Evolutionary conservation across 2,113 vertebrate species (phyloP).

Genomic region (Cacatua alba): DNA sequence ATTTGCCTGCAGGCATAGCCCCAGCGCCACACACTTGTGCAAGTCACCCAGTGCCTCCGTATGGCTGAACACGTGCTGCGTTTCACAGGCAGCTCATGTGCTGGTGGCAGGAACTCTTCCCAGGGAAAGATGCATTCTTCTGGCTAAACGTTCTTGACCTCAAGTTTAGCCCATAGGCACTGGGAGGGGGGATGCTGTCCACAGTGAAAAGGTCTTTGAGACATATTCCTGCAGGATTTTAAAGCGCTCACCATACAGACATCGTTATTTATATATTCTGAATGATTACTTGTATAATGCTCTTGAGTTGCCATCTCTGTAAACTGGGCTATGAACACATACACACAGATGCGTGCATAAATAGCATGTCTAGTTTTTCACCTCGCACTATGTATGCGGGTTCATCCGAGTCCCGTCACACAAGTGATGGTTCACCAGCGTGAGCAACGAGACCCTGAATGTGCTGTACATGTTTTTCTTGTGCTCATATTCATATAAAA

Average conservation of each 20-base stretch:
- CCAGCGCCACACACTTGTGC: neutral
- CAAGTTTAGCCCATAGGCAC: neutral
- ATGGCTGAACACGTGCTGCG: neutral
- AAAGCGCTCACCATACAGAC: neutral
- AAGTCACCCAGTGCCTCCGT: neutral
- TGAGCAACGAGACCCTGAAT: neutral
- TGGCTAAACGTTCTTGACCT: neutral
- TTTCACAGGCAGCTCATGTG: neutral
- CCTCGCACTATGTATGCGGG: neutral
- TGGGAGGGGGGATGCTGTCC: neutral
- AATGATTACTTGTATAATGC: neutral
- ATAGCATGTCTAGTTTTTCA: fast-evolving
- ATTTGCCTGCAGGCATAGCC: neutral
- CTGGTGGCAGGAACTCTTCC: neutral
- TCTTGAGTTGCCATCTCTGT: neutral
- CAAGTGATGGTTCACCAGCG: neutral
- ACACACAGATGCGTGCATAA: fast-evolving
- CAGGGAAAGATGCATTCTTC: neutral
- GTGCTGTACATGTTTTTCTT: neutral
- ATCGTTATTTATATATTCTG: neutral
- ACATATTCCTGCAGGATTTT: neutral
- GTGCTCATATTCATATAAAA: neutral
- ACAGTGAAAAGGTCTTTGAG: neutral
- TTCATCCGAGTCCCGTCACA: too few relatives aligned
- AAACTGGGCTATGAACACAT: neutral